Evolutionary conservation across 2,888 invertebrate genomes (phyloP).

Genomic region (Mythimna lalbum): DNA sequence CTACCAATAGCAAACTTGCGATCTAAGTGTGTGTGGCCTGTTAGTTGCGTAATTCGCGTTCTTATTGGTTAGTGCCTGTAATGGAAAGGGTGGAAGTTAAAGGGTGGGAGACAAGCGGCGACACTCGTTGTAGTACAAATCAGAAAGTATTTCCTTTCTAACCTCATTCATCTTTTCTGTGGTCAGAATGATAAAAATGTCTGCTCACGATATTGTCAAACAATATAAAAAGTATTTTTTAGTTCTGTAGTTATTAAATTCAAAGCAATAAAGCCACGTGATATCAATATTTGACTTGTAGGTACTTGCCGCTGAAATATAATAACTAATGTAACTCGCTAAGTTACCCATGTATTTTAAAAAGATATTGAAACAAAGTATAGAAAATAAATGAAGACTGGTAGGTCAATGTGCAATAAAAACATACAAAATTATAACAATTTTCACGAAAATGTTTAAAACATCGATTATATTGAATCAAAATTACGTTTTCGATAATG

Average conservation of each 20-base stretch:
- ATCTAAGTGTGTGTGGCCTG: no score
- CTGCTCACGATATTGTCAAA: background rate
- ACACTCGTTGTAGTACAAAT: no score
- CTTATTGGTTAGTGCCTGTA: no score
- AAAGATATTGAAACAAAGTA: conserved; percentile 21
- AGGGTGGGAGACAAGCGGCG: no score
- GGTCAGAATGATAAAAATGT: background rate
- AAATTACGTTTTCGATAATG: conserved; percentile 14
- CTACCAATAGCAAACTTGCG: no score
- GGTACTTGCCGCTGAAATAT: conserved; percentile 22
- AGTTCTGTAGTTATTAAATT: background rate
- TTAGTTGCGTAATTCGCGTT: no score
- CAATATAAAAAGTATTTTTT: background rate
- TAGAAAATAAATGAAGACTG: conserved; percentile 48
- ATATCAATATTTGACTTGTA: conserved; percentile 27
- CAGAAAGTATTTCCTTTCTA: no score
- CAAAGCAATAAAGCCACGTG: conserved; percentile 47
- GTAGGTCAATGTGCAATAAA: conserved; percentile 58
- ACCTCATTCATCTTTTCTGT: no score
- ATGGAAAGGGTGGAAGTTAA: no score
- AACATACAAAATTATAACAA: conserved; percentile 11
- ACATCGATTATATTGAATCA: conserved; percentile 34
- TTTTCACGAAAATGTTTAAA: conserved; percentile 33
- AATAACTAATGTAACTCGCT: conserved; percentile 11
- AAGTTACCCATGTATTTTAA: conserved; percentile 26